These are phyloP conservation scores for Sebastes iracundus DNA, from an alignment of 2,797 vertebrate genomes.

Conservation along the genomic window DNA sequence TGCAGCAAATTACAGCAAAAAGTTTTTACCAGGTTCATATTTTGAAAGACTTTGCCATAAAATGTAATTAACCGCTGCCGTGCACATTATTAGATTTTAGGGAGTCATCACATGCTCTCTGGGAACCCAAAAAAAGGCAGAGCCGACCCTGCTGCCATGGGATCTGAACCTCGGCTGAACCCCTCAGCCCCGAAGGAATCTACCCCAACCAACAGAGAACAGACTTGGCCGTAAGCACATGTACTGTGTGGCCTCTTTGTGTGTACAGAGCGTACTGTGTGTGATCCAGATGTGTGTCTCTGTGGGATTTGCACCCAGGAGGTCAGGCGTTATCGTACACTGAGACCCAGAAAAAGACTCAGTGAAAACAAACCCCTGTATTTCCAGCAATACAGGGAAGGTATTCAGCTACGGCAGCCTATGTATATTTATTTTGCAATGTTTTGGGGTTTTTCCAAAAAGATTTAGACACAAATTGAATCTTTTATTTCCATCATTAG, in stretches of 20 bases:
- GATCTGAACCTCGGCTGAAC: background rate
- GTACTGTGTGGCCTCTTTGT: background rate
- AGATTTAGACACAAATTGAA: background rate
- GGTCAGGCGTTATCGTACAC: slow-evolving; percentile 11
- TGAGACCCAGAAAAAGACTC: background rate
- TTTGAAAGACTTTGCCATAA: background rate
- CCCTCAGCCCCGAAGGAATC: background rate
- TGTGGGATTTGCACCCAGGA: slow-evolving; percentile 28
- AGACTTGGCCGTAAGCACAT: background rate
- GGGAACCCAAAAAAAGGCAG: background rate
- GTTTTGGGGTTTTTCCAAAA: background rate
- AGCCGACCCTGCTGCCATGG: background rate
- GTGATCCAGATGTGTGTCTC: slow-evolving; percentile 26
- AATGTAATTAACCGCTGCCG: background rate
- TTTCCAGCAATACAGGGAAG: background rate
- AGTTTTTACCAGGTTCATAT: too few species aligned
- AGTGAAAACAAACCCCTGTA: background rate
- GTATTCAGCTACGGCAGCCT: background rate
- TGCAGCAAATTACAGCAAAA: too few species aligned
- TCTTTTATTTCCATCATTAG: background rate
- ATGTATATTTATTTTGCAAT: background rate
- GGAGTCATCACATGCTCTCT: background rate
- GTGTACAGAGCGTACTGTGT: background rate
- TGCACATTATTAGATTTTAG: background rate
- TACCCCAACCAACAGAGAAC: background rate